These are phyloP conservation scores for Artemia franciscana DNA, from an alignment of 1,140 invertebrate species.

Conservation along the genomic window DNA sequence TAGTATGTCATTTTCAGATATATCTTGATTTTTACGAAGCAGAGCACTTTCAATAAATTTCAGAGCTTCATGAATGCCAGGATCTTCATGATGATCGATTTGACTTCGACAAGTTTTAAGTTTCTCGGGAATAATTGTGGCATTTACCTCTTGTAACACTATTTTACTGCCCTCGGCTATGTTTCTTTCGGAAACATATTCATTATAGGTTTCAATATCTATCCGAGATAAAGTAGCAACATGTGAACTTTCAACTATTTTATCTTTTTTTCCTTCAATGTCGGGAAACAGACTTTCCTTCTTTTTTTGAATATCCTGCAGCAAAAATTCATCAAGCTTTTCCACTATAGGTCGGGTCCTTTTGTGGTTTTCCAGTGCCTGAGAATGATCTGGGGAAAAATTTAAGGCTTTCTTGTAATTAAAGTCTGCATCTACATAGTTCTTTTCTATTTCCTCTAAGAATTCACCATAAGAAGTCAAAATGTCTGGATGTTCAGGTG, in stretches of 20 bases:
- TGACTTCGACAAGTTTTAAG: slow-evolving; percentile 72
- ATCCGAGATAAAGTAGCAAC: slow-evolving; percentile 51
- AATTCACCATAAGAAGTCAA: slow-evolving; percentile 83
- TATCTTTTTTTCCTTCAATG: slow-evolving; percentile 51
- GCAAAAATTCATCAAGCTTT: slow-evolving; percentile 52
- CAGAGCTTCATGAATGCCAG: slow-evolving; percentile 79
- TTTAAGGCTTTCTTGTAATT: slow-evolving; percentile 55
- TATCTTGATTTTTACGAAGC: slow-evolving; percentile 35
- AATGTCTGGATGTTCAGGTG: slow-evolving; percentile 74
- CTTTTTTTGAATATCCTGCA: slow-evolving; percentile 64
- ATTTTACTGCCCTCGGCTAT: slow-evolving; percentile 95
- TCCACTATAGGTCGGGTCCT: slow-evolving; percentile 69
- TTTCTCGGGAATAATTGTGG: slow-evolving; percentile 75
- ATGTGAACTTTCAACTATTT: too few relatives aligned
- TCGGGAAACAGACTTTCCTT: slow-evolving; percentile 53
- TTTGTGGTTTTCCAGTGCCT: slow-evolving; percentile 52
- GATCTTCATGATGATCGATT: slow-evolving; percentile 86
- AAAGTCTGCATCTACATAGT: slow-evolving; percentile 71
- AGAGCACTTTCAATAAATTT: slow-evolving; percentile 83
- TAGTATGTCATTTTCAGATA: slow-evolving; percentile 65
- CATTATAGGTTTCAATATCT: slow-evolving; percentile 81
- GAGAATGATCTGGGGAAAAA: slow-evolving; percentile 52
- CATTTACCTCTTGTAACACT: slow-evolving; percentile 70
- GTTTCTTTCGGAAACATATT: slow-evolving; percentile 90
- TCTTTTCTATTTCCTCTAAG: slow-evolving; percentile 57